A percentile compares a stretch with the other conserved stretches of the same genome.
These are phyloP conservation scores for Dendrolimus houi DNA, from an alignment of 2,888 invertebrate genomes.

Conservation along the genomic window DNA sequence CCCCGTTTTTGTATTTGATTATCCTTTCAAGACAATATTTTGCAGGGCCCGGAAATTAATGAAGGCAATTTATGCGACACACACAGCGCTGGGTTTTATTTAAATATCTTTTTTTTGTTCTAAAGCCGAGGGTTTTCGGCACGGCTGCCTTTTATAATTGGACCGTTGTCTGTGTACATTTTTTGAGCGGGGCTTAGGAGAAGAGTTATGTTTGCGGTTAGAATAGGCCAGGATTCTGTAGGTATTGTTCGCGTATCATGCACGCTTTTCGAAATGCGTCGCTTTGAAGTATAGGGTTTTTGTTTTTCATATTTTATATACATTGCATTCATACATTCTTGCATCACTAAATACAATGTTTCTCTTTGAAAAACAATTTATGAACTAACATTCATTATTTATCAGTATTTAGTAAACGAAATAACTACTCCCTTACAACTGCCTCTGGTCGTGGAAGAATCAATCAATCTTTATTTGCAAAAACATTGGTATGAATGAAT, in stretches of 20 bases:
- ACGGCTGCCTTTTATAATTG: conserved; percentile 66
- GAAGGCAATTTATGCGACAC: conserved; percentile 76
- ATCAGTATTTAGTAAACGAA: no score
- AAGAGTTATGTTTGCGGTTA: conserved; percentile 64
- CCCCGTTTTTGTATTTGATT: conserved; percentile 76
- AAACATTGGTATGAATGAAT: no score
- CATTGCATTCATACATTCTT: no score
- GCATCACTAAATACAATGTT: no score
- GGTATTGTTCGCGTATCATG: conserved; percentile 2
- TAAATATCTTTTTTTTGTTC: conserved; percentile 61
- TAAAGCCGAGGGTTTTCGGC: conserved; percentile 51
- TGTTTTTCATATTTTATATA: no score
- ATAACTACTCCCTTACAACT: no score
- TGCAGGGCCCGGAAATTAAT: conserved; percentile 73
- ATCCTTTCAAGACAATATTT: conserved; percentile 77
- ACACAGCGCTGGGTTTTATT: conserved; percentile 65
- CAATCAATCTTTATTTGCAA: no score
- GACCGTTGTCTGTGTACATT: conserved; percentile 41
- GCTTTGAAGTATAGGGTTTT: conserved; percentile 12
- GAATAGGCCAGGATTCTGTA: conserved; percentile 25
- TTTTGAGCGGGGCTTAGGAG: conserved; percentile 45
- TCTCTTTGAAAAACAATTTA: no score
- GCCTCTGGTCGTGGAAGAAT: no score
- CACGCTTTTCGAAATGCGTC: conserved; percentile 6
- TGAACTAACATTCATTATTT: no score